A percentile compares a stretch with the other conserved stretches of the same genome.
Evolutionary conservation across 2,888 invertebrate genomes (phyloP).

Genomic region (Buathra laborator): DNA sequence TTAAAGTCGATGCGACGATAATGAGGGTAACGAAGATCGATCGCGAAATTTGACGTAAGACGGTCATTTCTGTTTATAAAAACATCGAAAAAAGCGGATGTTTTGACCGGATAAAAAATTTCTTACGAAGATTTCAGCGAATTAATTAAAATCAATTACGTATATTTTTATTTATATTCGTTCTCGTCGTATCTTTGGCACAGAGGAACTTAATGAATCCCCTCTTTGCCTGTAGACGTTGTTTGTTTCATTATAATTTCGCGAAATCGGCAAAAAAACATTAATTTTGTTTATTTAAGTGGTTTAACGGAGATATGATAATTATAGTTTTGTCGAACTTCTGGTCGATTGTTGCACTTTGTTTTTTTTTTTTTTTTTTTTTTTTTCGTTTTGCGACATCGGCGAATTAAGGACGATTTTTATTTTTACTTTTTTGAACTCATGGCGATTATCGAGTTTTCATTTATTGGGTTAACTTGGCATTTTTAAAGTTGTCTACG

Average conservation of each 20-base stretch:
- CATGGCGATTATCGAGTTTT: slow-evolving; percentile 26
- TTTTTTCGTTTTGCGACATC: background rate
- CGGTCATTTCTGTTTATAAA: too few species aligned
- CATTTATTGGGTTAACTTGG: slow-evolving; percentile 23
- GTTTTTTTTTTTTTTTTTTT: background rate
- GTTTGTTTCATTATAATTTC: background rate
- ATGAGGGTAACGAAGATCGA: too few species aligned
- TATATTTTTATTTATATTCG: background rate
- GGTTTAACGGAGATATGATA: background rate
- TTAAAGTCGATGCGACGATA: too few species aligned
- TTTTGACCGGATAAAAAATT: too few species aligned
- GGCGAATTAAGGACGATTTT: slow-evolving; percentile 5
- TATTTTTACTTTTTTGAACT: background rate
- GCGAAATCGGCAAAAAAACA: background rate
- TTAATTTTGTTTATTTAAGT: background rate
- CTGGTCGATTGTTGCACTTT: background rate
- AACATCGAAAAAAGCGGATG: too few species aligned
- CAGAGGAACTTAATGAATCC: background rate
- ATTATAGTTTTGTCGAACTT: background rate
- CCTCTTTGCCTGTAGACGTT: background rate
- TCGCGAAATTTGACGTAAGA: too few species aligned
- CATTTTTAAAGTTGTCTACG: slow-evolving; percentile 3
- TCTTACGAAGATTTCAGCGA: background rate
- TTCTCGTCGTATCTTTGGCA: background rate
- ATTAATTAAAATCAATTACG: slow-evolving; percentile 14